Evolutionary conservation across 2,797 vertebrate species (phyloP), one percentile per base, ranked within the genome.

Genomic region (Microhierax caerulescens): DNA sequence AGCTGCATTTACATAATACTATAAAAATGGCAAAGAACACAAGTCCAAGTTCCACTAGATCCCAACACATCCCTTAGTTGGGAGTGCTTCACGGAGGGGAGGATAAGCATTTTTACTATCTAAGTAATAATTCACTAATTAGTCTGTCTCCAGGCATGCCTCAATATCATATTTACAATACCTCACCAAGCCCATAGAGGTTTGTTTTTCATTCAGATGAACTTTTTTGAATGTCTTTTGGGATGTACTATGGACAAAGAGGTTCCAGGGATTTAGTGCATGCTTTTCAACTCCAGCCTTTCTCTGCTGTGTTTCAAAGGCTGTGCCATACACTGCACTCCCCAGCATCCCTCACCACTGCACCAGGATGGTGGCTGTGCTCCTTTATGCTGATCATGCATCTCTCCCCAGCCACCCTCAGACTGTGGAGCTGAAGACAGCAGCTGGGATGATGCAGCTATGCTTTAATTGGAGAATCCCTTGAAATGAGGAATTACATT

Each of bases 121-220:
- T 43, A 78, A 94, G 74, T 64, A 73, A 92, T 94, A 96, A 95
- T 85, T 88, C 92, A 48, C 75, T 78, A 85, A 92, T 96, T 89
- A 92, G 25, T 53, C 77, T 85, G 30, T 67, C 70, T 89, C 53
- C 70, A 90, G 78, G 61, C 39, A 67, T 82, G 83, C 61, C 54
- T 93, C 93, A 75, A 92, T 89, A 79, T 96, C 54, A 16, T 92
- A 83, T 77, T 83, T 93, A 85, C 72, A 90, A 76, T 79, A 60
- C 63, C 30, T 88, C 80, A 34, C 48, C 50, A 56, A 53, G 48
- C 47, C 78, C 61, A 60, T 41, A 60, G 95, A 82, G 73, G 30
- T 59, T 32, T 86, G 43, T 17, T 79, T 92, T 94, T 75, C 83
- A 85, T 59, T 73, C 61, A 60, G 67, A 50, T 30, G 4, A 83